Conservation (phyloP, 2,888 invertebrate species). For the Prosapia bicincta region DNA sequence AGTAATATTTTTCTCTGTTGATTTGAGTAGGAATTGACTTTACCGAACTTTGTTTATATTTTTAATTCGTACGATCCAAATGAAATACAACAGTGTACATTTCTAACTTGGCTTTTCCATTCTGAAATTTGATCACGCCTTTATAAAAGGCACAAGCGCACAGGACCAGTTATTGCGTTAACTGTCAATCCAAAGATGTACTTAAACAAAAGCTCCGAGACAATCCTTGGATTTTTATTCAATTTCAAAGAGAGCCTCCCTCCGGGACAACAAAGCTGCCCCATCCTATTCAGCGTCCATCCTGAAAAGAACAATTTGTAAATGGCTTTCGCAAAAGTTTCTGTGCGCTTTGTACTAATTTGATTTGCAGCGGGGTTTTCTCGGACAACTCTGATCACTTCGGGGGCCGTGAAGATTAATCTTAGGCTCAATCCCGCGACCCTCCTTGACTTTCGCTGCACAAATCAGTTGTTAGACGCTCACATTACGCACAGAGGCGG, state of each 20-base stretch:
- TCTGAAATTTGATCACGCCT: too few relatives aligned
- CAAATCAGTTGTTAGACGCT: neutral
- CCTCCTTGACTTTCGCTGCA: neutral
- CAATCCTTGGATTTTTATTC: neutral
- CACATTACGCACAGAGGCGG: neutral
- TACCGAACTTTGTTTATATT: too few relatives aligned
- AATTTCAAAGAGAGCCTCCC: neutral
- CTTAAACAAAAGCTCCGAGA: neutral
- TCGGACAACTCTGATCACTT: neutral
- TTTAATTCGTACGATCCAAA: too few relatives aligned
- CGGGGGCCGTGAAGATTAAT: neutral
- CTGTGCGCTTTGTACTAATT: neutral
- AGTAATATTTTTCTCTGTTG: too few relatives aligned
- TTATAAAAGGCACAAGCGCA: too few relatives aligned
- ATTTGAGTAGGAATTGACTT: too few relatives aligned
- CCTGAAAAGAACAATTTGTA: conserved; percentile 2
- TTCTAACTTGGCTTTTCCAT: too few relatives aligned
- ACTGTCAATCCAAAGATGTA: neutral
- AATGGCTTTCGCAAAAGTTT: neutral
- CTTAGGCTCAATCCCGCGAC: neutral
- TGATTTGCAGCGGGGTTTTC: neutral
- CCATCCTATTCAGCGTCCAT: neutral
- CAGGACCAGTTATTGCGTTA: neutral
- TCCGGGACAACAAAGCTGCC: neutral
- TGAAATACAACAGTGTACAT: too few relatives aligned